Evolutionary conservation across 2,797 vertebrate genomes (phyloP).

Genomic region (Threskiornis aethiopicus): DNA sequence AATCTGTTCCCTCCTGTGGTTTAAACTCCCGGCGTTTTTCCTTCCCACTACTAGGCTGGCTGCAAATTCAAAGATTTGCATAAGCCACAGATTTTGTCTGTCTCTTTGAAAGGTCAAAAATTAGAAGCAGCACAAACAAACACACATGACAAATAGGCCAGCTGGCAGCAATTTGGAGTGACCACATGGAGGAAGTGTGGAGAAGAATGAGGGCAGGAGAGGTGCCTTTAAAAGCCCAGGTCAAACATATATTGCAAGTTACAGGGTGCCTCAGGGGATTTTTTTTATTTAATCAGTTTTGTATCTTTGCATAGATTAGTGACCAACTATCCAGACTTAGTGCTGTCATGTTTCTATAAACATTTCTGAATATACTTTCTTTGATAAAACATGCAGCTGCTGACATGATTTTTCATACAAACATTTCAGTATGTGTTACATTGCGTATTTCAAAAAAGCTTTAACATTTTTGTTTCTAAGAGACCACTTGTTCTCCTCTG

Average conservation of each 20-base stretch:
- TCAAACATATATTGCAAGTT: neutral
- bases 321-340: neutral
- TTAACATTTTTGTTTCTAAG: neutral
- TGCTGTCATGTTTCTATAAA: neutral
- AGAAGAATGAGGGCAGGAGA: neutral
- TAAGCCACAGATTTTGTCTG: conserved; percentile 18
- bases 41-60: neutral
- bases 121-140: conserved; percentile 5
- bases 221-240: neutral
- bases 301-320: conserved; percentile 24
- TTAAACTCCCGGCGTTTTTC: neutral
- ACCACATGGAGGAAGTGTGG: conserved; percentile 41
- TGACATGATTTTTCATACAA: neutral
- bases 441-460: neutral
- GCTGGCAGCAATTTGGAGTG: conserved; percentile 50
- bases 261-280: neutral
- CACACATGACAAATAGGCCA: neutral
- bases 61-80: conserved; percentile 12
- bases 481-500: neutral
- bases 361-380: neutral
- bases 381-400: conserved; percentile 17
- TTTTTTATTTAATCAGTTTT: neutral
- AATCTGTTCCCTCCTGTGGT: neutral
- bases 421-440: neutral
- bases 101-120: neutral